Conservation (phyloP, 64 coral and sea anemone species). For the Actinia equina region DNA sequence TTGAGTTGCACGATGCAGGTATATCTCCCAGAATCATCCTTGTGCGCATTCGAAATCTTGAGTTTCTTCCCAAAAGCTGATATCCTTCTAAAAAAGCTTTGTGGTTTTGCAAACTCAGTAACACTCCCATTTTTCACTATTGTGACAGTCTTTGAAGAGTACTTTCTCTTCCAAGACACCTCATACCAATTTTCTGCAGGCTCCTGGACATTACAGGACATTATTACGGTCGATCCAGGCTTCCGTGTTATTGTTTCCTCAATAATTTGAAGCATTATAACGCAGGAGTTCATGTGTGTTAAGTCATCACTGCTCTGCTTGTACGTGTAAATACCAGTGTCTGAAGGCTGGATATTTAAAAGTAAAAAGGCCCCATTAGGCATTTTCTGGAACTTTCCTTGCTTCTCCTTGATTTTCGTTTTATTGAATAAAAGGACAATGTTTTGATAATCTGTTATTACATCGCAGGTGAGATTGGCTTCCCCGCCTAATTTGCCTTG, state of each 20-base stretch:
- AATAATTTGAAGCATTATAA: neutral
- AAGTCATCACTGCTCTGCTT: neutral
- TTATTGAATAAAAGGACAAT: neutral
- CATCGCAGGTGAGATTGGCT: neutral
- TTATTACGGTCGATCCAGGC: neutral
- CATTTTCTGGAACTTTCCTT: neutral
- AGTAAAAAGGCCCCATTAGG: neutral
- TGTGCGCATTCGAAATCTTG: neutral
- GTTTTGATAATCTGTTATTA: neutral
- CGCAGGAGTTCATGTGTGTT: neutral
- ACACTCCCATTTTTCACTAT: neutral
- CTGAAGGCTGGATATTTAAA: neutral
- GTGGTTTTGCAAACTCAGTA: neutral
- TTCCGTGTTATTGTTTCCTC: neutral
- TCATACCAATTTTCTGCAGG: neutral
- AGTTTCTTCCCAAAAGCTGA: neutral
- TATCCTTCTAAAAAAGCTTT: neutral
- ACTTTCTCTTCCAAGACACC: neutral
- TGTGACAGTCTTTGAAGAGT: neutral
- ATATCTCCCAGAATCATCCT: neutral
- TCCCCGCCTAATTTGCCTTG: neutral
- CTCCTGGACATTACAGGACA: neutral
- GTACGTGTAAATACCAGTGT: neutral
- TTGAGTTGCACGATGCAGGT: neutral
- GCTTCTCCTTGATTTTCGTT: neutral